Evolutionary conservation across 1,140 invertebrate species (phyloP), one percentile per base, ranked within the genome.

Genomic region (Ips nitidus): DNA sequence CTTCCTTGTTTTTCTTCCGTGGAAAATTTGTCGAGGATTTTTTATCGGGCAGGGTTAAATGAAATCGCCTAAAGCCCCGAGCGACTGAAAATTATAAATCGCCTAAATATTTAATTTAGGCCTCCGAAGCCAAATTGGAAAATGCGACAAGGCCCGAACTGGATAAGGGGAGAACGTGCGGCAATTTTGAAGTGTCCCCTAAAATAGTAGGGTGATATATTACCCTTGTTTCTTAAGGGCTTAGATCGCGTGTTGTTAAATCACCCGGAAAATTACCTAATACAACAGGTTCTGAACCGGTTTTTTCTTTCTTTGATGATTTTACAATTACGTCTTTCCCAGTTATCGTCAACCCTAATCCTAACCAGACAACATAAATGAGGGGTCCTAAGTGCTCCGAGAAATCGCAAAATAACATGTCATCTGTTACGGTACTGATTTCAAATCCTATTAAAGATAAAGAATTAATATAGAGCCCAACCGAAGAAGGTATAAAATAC

Each of bases 171-270:
- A 70, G 59, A 70, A 59, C 67, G 60, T 69, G 66, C 71, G 52
- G 65, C 66, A 73, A 73, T 73, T 71, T 73, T 73, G 55, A 66
- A 73, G 66, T 73, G 72, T 73, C 72, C 72, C 72, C 69, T 71
- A 57, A 68, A 70, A 55, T 40, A 70, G 59, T 55, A 73, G 72
- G 72, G 72, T 73, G 72, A 73, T 73, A 68, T 71, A 73, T 73
- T 73, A 71, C 68, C 66, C 66, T 52, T 66, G 64, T 71, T 73
- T 70, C 72, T 71, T 67, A 60, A 73, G 66, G 72, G 72, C 60
- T 58, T 62, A 47, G 57, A 64, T 66, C 72, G 72, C 69, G 72
- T 73, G 69, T 63, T 69, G 72, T 41, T 73, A 69, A 73, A 73
- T 73, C 72, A 66, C 60, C 63, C 66, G 52, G 69, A 73, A 73